These are phyloP conservation scores for Phaetusa simplex DNA, from an alignment of 2,113 vertebrate species.

Conservation along the genomic window DNA sequence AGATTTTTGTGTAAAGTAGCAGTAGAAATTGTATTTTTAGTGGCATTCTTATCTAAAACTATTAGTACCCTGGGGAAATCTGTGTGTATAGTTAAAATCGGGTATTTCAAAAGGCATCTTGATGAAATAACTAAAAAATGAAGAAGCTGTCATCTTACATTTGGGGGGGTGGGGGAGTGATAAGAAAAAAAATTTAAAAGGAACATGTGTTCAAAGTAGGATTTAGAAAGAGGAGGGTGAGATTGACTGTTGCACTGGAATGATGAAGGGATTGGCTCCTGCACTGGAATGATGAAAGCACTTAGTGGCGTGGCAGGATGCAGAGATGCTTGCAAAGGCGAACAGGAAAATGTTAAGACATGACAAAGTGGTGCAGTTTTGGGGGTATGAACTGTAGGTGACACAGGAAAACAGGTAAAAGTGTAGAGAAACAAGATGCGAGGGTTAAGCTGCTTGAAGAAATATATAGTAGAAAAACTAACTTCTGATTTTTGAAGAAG, in stretches of 20 bases:
- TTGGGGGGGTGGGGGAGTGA: rapidly evolving
- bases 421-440: background rate
- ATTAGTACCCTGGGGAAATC: background rate
- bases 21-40: background rate
- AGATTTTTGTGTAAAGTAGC: background rate
- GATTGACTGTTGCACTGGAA: background rate
- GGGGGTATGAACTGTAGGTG: background rate
- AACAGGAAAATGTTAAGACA: background rate
- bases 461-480: background rate
- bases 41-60: background rate
- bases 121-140: background rate
- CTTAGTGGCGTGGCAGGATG: background rate
- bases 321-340: background rate
- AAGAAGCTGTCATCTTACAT: background rate
- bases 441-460: background rate
- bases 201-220: rapidly evolving
- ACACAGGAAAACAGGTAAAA: background rate
- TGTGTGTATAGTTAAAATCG: background rate
- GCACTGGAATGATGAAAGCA: background rate
- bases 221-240: background rate
- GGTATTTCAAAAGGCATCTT: background rate
- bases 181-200: background rate
- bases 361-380: background rate
- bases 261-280: background rate
- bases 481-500: background rate